A percentile compares a stretch with the other conserved stretches of the same genome.
phyloP scores from a whole-genome alignment of 2,888 invertebrate genomes.

The Eledone cirrhosa region DNA sequence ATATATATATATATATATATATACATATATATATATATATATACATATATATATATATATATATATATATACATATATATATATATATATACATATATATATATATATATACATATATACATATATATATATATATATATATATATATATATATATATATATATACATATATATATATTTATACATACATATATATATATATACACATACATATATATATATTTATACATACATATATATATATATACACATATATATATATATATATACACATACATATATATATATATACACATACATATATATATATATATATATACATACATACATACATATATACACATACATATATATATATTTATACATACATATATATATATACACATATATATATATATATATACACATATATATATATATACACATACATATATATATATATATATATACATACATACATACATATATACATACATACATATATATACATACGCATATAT shows the following conservation, averaged over 20 bases:
- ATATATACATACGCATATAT: too few relatives aligned
- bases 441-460: too few relatives aligned
- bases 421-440: too few relatives aligned
- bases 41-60: not conserved
- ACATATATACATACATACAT: too few relatives aligned
- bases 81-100: not conserved
- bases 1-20: constrained; percentile 3
- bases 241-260: not conserved
- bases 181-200: not conserved
- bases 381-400: not conserved
- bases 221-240: not conserved
- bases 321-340: not conserved
- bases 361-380: not conserved
- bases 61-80: not conserved
- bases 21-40: not conserved
- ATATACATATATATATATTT: not conserved
- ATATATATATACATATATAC: not conserved
- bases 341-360: not conserved
- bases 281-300: not conserved
- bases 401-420: too few relatives aligned
- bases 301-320: not conserved
- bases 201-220: not conserved
- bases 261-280: not conserved
- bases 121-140: not conserved
- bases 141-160: not conserved